These are phyloP conservation scores for Sceloporus tristichus DNA, from an alignment of 2,113 vertebrate genomes.

Conservation along the genomic window DNA sequence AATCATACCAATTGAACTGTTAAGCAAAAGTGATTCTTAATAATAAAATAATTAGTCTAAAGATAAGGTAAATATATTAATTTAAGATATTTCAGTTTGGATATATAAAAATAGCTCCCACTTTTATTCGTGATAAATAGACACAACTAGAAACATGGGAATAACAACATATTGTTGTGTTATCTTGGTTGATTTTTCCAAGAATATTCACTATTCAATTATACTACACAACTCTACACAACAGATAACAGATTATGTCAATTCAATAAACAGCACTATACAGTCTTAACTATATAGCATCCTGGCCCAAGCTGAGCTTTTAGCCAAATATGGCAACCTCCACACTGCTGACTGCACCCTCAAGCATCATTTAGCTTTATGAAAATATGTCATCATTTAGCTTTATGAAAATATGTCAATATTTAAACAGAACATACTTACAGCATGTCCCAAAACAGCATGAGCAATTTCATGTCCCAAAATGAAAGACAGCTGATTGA, in stretches of 20 bases:
- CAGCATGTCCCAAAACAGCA: slow-evolving; percentile 89
- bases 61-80: no score
- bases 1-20: no score
- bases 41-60: no score
- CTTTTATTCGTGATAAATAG: no score
- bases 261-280: not conserved
- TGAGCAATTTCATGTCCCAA: slow-evolving; percentile 97
- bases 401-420: not conserved
- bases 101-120: no score
- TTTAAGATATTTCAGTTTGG: no score
- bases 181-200: not conserved
- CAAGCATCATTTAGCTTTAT: not conserved
- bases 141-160: no score
- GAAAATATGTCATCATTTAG: not conserved
- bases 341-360: not conserved
- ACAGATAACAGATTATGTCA: no score
- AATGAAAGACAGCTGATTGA: slow-evolving; percentile 90
- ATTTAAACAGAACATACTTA: slow-evolving; percentile 78
- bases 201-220: not conserved
- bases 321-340: not conserved
- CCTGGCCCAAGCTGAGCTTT: not conserved
- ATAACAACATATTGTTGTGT: no score
- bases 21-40: no score
- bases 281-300: not conserved
- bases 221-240: not conserved